Base-by-base conservation (phyloP, 2,113 vertebrate genomes). In the Scophthalmus maximus region DNA sequence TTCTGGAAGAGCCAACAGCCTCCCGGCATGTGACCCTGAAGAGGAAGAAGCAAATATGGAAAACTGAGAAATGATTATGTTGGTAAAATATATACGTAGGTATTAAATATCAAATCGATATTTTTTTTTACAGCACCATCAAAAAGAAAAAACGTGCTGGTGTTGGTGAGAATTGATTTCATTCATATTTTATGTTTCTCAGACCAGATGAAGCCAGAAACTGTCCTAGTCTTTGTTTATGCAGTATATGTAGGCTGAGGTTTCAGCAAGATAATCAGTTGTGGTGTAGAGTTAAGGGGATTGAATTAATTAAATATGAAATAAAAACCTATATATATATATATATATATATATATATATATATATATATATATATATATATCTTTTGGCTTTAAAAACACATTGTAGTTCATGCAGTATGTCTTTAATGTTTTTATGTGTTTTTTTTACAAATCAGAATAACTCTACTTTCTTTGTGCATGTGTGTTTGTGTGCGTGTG, bases 401-500 rank as follows among this genome's bases (percentile, higher is more conserved):
- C 6, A 42, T 6, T 60, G 8, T 30, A 42, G 29, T 57, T 64
- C 3, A 47, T 8, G 14, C 25, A n/a, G n/a, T n/a, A n/a, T 42
- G 11, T n/a, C 1, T 32, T 55, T 18, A 15, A 30, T 8, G n/a
- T 3, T 6, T 27, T 51, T 20, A 4, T 29, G 23, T 27, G n/a
- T n/a, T n/a, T n/a, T n/a, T n/a, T n/a, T n/a, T n/a, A 65, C 8
- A n/a, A 32, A 42, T 27, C 11, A 29, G 51, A 70, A 50, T 46
- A 53, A 59, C 49, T 68, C 12, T n/a, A 3, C 40, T 57, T 51
- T 63, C 36, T 52, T 52, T 61, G 25, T 42, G 23, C 14, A 30
- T 51, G 42, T 42, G 18, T 47, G 15, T 49, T 14, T 55, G 7
- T 30, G 12, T 23, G 34, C 26, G 17, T 22, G 9, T 7, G 53